phyloP scores from a whole-genome alignment of 53 echinoderm and acorn worm genomes.

The Echinometra lucunter region DNA sequence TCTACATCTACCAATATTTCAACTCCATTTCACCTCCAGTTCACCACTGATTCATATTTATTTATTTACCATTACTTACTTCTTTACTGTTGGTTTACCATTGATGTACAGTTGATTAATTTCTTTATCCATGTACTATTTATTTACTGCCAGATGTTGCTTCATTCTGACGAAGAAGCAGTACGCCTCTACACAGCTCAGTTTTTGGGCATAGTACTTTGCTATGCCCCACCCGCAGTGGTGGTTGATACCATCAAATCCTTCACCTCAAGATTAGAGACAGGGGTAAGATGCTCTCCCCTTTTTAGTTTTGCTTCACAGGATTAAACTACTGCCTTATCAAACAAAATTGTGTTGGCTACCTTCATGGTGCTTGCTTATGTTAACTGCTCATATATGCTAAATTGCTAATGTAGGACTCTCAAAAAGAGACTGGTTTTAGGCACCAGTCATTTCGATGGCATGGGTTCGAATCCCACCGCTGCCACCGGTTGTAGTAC shows the following conservation, averaged over 20 bases:
- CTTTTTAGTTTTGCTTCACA: background rate
- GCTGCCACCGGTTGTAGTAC: too few relatives aligned
- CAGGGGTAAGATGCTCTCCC: slow-evolving; percentile 46
- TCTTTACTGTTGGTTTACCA: background rate
- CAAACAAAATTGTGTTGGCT: too few relatives aligned
- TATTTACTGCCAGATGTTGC: slow-evolving; percentile 67
- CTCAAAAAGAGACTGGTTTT: too few relatives aligned
- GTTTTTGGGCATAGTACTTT: slow-evolving; percentile 76
- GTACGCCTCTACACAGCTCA: slow-evolving; percentile 76
- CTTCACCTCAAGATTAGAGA: slow-evolving; percentile 48
- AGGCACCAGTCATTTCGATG: slow-evolving; percentile 99
- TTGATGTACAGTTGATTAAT: background rate
- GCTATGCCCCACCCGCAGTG: slow-evolving; percentile 69
- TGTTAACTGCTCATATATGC: too few relatives aligned
- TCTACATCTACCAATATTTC: too few relatives aligned
- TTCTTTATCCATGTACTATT: background rate
- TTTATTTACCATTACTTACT: background rate
- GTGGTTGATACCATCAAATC: slow-evolving; percentile 66
- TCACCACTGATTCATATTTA: background rate
- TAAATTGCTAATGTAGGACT: too few relatives aligned
- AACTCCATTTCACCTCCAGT: too few relatives aligned
- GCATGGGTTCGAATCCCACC: slow-evolving; percentile 99
- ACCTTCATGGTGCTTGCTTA: too few relatives aligned
- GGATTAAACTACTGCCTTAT: too few relatives aligned
- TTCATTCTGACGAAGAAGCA: slow-evolving; percentile 75